Conservation (phyloP, 2,113 vertebrate genomes). For the Gallinago paraguaiae region DNA sequence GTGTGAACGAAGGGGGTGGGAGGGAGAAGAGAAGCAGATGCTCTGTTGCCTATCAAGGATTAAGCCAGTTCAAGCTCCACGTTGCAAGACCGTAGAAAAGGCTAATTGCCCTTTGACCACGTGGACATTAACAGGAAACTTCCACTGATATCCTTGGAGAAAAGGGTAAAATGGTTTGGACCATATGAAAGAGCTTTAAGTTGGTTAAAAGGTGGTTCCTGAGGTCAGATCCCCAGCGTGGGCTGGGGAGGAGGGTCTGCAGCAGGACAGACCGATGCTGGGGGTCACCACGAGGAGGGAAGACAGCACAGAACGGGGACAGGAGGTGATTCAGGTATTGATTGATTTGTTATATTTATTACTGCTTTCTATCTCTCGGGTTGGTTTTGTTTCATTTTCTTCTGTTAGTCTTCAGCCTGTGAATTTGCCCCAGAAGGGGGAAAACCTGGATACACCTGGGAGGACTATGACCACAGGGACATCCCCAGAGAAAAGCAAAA, state of each 20-base stretch:
- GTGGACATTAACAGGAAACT: not conserved
- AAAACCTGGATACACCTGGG: not conserved
- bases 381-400: not conserved
- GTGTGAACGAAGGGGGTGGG: not conserved
- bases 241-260: not conserved
- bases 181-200: not conserved
- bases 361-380: not conserved
- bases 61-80: not conserved
- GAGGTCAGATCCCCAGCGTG: not conserved
- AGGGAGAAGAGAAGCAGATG: slow-evolving; percentile 32
- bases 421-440: not conserved
- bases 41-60: not conserved
- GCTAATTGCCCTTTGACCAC: not conserved
- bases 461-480: not conserved
- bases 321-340: not conserved
- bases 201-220: not conserved
- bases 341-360: not conserved
- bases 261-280: not conserved
- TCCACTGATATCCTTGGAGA: not conserved
- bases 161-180: not conserved
- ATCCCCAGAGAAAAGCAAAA: not conserved
- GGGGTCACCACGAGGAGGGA: not conserved
- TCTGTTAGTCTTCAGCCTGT: not conserved
- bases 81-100: not conserved
- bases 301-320: fast-evolving